Conservation (phyloP, 2,888 invertebrate species). For the Parochlus steinenii region DNA sequence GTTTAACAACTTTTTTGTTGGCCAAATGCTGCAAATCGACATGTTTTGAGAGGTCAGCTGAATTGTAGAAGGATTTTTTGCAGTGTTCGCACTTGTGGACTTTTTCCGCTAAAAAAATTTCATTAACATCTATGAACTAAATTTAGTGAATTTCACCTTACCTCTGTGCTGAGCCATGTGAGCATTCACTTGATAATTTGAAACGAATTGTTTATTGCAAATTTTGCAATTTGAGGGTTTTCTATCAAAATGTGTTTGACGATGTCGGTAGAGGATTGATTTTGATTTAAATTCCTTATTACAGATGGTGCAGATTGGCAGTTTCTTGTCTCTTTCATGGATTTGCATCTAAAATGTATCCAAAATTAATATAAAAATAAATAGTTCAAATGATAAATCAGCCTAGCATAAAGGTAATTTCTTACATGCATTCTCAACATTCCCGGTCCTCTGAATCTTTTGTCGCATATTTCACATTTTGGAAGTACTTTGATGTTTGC, state of each 20-base stretch:
- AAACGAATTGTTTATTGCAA: conserved; percentile 35
- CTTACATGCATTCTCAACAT: conserved; percentile 52
- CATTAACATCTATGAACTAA: conserved; percentile 9
- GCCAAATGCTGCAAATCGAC: too few species aligned
- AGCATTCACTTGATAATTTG: conserved; percentile 34
- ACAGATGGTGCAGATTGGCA: conserved; percentile 43
- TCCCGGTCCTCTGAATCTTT: conserved; percentile 46
- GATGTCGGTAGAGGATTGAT: conserved; percentile 41
- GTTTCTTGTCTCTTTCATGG: conserved; percentile 25
- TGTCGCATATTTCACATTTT: conserved; percentile 40
- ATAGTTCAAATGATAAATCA: background rate
- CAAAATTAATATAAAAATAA: background rate
- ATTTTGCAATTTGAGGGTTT: conserved; percentile 34
- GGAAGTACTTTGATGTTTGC: conserved; percentile 49
- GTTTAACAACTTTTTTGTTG: too few species aligned
- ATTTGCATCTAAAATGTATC: too few species aligned
- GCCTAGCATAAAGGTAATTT: conserved; percentile 16
- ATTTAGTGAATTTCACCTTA: conserved; percentile 18
- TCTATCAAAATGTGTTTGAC: conserved; percentile 44
- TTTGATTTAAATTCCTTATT: conserved; percentile 41
- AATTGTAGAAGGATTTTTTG: conserved; percentile 38
- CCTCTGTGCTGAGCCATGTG: conserved; percentile 36
- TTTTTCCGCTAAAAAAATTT: conserved; percentile 27
- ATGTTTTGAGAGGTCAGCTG: conserved; percentile 40
- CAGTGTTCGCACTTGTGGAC: conserved; percentile 40